Conservation (phyloP, 2,888 invertebrate genomes). For the Rugalucina vietnamica region DNA sequence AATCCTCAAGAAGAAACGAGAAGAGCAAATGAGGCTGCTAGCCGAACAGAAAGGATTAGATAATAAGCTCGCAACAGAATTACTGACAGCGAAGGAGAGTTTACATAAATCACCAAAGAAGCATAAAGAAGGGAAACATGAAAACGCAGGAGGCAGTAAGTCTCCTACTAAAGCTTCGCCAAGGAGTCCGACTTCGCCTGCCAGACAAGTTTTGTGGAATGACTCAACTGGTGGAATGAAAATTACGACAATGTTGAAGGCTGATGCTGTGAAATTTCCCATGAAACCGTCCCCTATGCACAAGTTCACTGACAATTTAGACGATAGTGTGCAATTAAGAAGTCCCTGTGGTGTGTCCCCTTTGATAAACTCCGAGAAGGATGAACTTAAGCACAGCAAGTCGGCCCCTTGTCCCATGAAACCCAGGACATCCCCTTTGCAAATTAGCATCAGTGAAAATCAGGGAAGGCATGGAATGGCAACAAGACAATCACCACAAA, state of each 20-base stretch:
- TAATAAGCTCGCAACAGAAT: slow-evolving; percentile 26
- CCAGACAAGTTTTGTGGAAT: slow-evolving; percentile 5
- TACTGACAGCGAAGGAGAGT: slow-evolving; percentile 50
- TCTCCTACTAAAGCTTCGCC: slow-evolving; percentile 32
- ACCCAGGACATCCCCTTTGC: slow-evolving; percentile 45
- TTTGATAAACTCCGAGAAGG: neutral
- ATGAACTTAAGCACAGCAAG: slow-evolving; percentile 31
- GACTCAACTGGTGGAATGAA: slow-evolving; percentile 7
- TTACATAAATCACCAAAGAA: slow-evolving; percentile 54
- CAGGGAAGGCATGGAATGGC: slow-evolving; percentile 48
- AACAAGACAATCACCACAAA: slow-evolving; percentile 54
- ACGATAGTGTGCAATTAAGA: slow-evolving; percentile 72
- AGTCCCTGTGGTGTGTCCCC: slow-evolving; percentile 49
- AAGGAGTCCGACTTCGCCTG: neutral
- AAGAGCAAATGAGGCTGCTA: slow-evolving; percentile 64
- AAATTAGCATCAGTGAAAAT: slow-evolving; percentile 55
- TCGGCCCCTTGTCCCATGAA: slow-evolving; percentile 15
- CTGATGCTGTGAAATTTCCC: neutral
- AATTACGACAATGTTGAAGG: neutral
- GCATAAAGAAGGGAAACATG: slow-evolving; percentile 7
- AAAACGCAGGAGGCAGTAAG: neutral
- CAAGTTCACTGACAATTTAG: slow-evolving; percentile 56
- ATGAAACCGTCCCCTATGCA: slow-evolving; percentile 35
- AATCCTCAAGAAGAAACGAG: slow-evolving; percentile 74
- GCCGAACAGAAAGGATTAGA: slow-evolving; percentile 30